phyloP scores from a whole-genome alignment of 2,113 vertebrate genomes.

The Promerops cafer region DNA sequence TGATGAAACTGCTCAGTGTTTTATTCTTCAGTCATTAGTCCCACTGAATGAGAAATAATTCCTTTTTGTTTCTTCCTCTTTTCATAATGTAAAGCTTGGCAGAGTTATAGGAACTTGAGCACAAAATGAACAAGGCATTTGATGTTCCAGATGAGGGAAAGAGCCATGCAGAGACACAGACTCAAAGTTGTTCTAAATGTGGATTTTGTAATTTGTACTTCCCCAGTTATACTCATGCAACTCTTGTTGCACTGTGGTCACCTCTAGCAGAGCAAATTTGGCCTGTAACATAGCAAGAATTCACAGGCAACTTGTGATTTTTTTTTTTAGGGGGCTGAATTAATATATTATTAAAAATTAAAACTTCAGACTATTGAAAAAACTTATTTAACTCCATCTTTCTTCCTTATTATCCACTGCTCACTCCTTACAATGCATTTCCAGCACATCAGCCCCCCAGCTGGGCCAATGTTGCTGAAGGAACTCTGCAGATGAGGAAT shows the following conservation, averaged over 20 bases:
- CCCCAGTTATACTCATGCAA: not conserved
- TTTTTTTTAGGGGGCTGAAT: not conserved
- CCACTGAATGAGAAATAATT: slow-evolving; percentile 13
- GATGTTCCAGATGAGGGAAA: not conserved
- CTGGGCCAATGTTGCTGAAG: not conserved
- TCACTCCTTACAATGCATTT: not conserved
- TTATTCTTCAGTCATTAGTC: slow-evolving; percentile 9
- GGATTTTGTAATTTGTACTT: not conserved
- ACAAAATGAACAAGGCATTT: not conserved
- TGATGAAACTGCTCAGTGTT: slow-evolving; percentile 29
- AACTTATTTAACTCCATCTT: not conserved
- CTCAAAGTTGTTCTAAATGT: not conserved
- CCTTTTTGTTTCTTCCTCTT: not conserved
- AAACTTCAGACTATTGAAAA: not conserved
- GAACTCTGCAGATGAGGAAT: not conserved
- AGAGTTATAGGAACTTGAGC: not conserved
- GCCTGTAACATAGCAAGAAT: not conserved
- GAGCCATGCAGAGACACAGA: not conserved
- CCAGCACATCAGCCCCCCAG: not conserved
- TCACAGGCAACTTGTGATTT: not conserved
- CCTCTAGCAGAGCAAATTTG: not conserved
- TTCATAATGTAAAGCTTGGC: not conserved
- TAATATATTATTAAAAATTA: not conserved
- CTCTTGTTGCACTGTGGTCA: not conserved
- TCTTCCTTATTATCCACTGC: not conserved